Conservation (phyloP, 2,888 invertebrate genomes). For the Taenaris catops region DNA sequence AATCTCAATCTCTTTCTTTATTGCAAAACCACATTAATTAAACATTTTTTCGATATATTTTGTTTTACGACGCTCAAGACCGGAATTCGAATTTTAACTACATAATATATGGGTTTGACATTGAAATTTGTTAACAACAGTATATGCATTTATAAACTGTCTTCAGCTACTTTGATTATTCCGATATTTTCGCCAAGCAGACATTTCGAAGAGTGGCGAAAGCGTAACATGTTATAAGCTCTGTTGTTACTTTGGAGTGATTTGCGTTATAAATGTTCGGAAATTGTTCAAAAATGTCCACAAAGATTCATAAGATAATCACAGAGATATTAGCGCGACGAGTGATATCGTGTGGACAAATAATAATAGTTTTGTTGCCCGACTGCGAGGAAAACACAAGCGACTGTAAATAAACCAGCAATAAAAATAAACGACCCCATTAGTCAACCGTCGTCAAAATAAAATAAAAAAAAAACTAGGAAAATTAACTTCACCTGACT, state of each 20-base stretch:
- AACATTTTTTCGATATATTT: neutral
- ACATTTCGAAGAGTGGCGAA: too few species aligned
- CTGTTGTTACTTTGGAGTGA: too few species aligned
- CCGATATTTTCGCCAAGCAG: too few species aligned
- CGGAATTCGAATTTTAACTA: conserved; percentile 2
- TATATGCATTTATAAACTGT: too few species aligned
- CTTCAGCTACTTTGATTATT: too few species aligned
- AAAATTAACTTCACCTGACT: conserved; percentile 38
- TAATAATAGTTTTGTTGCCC: conserved; percentile 64
- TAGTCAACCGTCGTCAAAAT: conserved; percentile 76
- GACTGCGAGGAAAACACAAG: conserved; percentile 54
- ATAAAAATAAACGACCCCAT: conserved; percentile 76
- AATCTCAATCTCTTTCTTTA: conserved; percentile 1
- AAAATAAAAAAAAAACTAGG: conserved; percentile 40
- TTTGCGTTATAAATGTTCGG: too few species aligned
- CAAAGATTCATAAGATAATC: conserved; percentile 65
- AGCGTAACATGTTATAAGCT: too few species aligned
- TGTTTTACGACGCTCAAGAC: conserved; percentile 1
- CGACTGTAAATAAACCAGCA: conserved; percentile 66
- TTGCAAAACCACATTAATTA: neutral
- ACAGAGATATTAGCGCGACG: conserved; percentile 65
- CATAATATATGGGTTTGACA: too few species aligned
- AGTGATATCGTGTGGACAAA: conserved; percentile 69
- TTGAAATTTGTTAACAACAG: too few species aligned
- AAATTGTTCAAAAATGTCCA: too few species aligned